Evolutionary conservation across 2,888 invertebrate species (phyloP).

Genomic region (Clanis bilineata): DNA sequence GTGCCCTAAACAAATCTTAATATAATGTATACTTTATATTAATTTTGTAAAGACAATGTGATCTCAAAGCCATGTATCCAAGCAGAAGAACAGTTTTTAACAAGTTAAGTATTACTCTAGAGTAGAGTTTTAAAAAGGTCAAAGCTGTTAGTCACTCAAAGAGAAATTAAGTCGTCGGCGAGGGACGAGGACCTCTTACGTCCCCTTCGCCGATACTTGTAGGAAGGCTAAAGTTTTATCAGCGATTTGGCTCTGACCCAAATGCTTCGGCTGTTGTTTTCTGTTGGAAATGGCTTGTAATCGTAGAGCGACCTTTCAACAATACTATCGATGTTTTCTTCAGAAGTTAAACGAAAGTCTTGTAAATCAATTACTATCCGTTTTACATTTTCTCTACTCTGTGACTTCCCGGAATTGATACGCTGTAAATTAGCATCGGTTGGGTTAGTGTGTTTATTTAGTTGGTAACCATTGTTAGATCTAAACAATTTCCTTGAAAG

Average conservation of each 20-base stretch:
- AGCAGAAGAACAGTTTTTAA: neutral
- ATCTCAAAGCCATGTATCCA: neutral
- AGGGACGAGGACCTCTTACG: neutral
- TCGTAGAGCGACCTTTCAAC: neutral
- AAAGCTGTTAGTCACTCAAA: neutral
- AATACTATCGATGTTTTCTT: neutral
- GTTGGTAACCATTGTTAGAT: neutral
- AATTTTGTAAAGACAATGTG: neutral
- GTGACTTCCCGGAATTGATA: conserved; percentile 17
- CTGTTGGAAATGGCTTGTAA: neutral
- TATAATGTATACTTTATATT: neutral
- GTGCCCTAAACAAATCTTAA: too few species aligned
- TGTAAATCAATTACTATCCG: conserved; percentile 3
- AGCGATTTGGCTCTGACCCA: conserved; percentile 8
- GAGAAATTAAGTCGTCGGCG: neutral
- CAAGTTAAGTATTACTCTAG: neutral
- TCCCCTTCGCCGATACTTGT: neutral
- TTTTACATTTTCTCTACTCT: neutral
- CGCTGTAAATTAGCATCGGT: neutral
- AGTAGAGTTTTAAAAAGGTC: neutral
- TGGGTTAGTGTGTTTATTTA: neutral
- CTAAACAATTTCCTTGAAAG: neutral
- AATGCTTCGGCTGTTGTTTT: neutral
- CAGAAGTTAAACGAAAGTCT: conserved; percentile 5
- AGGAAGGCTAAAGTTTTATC: neutral